These are phyloP conservation scores for Phataginus tetradactyla DNA, from an alignment of 2,797 vertebrate species.

Conservation along the genomic window DNA sequence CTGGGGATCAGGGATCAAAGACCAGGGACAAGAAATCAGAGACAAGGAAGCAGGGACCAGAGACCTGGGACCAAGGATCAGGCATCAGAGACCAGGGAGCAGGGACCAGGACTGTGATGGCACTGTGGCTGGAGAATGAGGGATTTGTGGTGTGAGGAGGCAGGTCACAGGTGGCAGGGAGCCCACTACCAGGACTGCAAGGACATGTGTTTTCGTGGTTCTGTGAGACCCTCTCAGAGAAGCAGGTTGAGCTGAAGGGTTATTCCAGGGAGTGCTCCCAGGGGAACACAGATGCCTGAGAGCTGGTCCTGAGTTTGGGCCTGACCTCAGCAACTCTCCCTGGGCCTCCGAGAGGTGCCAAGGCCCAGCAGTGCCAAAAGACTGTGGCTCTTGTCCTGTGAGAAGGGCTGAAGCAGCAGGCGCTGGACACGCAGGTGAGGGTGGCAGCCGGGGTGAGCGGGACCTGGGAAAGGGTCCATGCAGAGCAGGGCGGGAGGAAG, in stretches of 20 bases:
- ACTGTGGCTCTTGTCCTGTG: not conserved
- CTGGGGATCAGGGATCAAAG: no score
- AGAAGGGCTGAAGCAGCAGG: not conserved
- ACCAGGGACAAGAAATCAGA: not conserved
- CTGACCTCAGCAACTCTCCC: not conserved
- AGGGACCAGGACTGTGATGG: not conserved
- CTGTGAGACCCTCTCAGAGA: not conserved
- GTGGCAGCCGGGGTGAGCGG: not conserved
- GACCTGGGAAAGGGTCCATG: rapidly evolving
- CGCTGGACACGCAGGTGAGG: not conserved
- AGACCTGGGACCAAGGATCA: not conserved
- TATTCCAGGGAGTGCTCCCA: not conserved
- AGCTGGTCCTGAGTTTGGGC: not conserved
- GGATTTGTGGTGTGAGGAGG: not conserved
- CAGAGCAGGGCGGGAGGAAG: not conserved
- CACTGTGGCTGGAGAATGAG: not conserved
- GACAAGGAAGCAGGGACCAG: not conserved
- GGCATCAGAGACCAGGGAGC: not conserved
- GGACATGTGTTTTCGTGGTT: not conserved
- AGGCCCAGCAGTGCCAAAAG: not conserved
- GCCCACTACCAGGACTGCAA: not conserved
- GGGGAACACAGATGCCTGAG: not conserved
- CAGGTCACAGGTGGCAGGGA: not conserved
- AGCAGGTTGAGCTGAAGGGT: not conserved
- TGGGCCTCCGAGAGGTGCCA: not conserved